phyloP scores from a whole-genome alignment of 30 jellyfish, hydroid and myxozoan species.

The Aurelia aurita complex sp. Pacific region DNA sequence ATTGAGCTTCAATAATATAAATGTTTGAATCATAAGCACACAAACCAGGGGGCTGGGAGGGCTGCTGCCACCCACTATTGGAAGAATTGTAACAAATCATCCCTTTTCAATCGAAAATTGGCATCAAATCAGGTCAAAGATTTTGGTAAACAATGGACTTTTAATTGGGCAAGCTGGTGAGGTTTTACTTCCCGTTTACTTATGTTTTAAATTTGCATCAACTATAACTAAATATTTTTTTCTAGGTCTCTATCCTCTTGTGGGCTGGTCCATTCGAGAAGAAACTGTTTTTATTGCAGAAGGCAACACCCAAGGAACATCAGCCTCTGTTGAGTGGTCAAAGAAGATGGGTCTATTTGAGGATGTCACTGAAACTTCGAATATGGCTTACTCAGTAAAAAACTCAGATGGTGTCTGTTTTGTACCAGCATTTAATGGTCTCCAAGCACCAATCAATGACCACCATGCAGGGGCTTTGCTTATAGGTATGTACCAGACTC shows the following conservation, averaged over 20 bases:
- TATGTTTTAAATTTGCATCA: not conserved
- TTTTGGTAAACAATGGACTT: not conserved
- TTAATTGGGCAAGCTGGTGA: not conserved
- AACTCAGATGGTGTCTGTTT: constrained; percentile 82
- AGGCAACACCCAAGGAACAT: constrained; percentile 73
- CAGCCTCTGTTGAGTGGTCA: constrained; percentile 84
- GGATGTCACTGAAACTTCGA: constrained; percentile 65
- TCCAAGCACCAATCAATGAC: constrained; percentile 60
- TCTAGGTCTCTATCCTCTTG: constrained; percentile 88
- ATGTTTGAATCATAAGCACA: too few relatives aligned
- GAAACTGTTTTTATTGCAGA: constrained; percentile 76
- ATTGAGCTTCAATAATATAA: too few relatives aligned
- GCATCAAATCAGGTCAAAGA: too few relatives aligned
- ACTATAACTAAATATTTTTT: not conserved
- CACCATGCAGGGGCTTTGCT: constrained; percentile 53
- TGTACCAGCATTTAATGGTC: constrained; percentile 86
- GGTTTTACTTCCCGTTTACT: not conserved
- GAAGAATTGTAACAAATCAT: too few relatives aligned
- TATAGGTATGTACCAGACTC: constrained; percentile 27
- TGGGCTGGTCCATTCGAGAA: constrained; percentile 89
- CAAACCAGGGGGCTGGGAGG: too few relatives aligned
- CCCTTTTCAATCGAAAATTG: too few relatives aligned
- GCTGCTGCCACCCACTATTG: too few relatives aligned
- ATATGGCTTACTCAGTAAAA: constrained; percentile 75
- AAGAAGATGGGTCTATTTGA: constrained; percentile 75